A percentile compares a stretch with the other conserved stretches of the same genome.
These are phyloP conservation scores for Anthopleura sola DNA, from an alignment of 64 coral and sea anemone genomes.

Conservation along the genomic window DNA sequence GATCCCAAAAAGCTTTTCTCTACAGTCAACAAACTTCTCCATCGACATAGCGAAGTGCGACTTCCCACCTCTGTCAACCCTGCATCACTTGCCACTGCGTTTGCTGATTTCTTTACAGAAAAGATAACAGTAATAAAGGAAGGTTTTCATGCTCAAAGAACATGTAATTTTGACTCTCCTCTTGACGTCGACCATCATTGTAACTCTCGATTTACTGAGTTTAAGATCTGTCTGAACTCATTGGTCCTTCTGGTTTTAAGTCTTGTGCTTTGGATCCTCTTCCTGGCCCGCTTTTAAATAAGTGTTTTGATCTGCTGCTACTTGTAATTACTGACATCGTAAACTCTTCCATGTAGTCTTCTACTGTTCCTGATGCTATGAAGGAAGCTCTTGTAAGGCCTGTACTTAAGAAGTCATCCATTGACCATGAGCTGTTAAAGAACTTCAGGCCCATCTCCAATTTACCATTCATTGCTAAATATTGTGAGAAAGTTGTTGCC, in stretches of 20 bases:
- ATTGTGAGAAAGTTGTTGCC: not conserved
- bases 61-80: too few species aligned
- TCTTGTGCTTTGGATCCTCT: not conserved
- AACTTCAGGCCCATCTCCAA: slow-evolving; percentile 27
- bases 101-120: not conserved
- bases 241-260: not conserved
- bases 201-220: not conserved
- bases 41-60: too few species aligned
- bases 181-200: not conserved
- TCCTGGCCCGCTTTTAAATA: too few species aligned
- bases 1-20: too few species aligned
- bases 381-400: not conserved
- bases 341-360: not conserved
- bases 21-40: too few species aligned
- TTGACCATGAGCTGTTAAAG: slow-evolving; percentile 18
- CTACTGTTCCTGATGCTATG: not conserved
- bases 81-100: not conserved
- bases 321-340: not conserved
- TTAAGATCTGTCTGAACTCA: not conserved
- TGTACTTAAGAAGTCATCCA: not conserved
- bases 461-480: slow-evolving; percentile 16
- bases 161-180: not conserved
- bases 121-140: not conserved
- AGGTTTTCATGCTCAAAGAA: not conserved
- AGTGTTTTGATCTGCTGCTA: not conserved